Percentiles rank a stretch among this genome's conserved stretches.
These are phyloP conservation scores for Caenorhabditis sp. DNA, from an alignment of 2,888 invertebrate species.

Conservation along the genomic window DNA sequence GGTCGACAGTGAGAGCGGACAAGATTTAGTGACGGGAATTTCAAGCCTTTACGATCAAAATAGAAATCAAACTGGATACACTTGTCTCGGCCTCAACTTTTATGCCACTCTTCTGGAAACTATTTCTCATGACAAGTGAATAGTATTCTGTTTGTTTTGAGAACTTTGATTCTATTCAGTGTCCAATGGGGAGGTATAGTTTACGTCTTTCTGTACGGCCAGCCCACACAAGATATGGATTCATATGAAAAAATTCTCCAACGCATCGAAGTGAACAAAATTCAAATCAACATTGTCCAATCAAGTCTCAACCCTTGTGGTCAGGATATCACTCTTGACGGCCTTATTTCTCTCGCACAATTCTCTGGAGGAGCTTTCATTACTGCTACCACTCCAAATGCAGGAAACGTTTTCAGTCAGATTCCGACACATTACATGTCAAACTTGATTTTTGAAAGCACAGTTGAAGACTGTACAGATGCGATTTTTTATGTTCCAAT, in stretches of 20 bases:
- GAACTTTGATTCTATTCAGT: conserved; percentile 5
- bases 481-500: conserved; percentile 69
- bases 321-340: conserved; percentile 55
- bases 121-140: conserved; percentile 53
- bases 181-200: conserved; percentile 62
- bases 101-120: conserved; percentile 52
- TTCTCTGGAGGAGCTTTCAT: conserved; percentile 62
- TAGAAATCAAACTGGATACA: conserved; percentile 41
- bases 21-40: conserved; percentile 45
- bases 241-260: conserved; percentile 55
- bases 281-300: conserved; percentile 64
- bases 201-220: conserved; percentile 65
- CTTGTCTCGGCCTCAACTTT: conserved; percentile 56
- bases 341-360: conserved; percentile 52
- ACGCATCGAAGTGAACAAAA: conserved; percentile 58
- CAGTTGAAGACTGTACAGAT: conserved; percentile 56
- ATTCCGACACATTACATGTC: conserved; percentile 64
- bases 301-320: conserved; percentile 66
- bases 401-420: conserved; percentile 63
- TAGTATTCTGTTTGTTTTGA: neutral
- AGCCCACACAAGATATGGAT: conserved; percentile 49
- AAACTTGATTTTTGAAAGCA: conserved; percentile 59
- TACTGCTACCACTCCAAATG: conserved; percentile 54
- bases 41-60: conserved; percentile 37
- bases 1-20: conserved; percentile 41